Conservation (phyloP, 2,888 invertebrate species). For the Tetanocera ferruginea region DNA sequence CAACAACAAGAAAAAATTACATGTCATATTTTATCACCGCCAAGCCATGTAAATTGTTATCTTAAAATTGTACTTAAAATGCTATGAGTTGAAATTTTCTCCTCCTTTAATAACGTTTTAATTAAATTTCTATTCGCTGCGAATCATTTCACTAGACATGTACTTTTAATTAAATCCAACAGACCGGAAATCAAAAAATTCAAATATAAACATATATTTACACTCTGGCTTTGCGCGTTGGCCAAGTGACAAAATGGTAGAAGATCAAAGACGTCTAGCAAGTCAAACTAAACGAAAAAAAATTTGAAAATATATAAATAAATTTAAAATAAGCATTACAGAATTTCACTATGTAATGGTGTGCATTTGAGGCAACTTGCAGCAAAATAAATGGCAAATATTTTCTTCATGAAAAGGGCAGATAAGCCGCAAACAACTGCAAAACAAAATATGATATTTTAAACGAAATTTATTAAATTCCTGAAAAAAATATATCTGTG, state of each 20-base stretch:
- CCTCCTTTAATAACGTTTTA: slow-evolving; percentile 46
- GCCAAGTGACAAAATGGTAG: slow-evolving; percentile 16
- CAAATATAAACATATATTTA: slow-evolving; percentile 6
- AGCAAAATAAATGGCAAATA: neutral
- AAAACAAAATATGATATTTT: neutral
- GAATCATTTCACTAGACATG: slow-evolving; percentile 60
- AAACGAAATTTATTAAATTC: neutral
- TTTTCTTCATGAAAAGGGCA: neutral
- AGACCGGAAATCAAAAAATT: slow-evolving; percentile 63
- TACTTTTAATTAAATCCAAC: slow-evolving; percentile 66
- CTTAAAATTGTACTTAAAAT: neutral
- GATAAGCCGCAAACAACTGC: neutral
- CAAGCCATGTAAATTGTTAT: neutral
- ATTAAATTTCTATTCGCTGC: slow-evolving; percentile 58
- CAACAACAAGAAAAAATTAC: too few species aligned
- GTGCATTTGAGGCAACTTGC: neutral
- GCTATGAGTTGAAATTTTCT: slow-evolving; percentile 9
- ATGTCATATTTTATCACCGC: neutral
- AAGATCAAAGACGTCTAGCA: neutral
- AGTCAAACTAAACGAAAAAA: neutral
- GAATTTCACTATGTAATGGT: neutral
- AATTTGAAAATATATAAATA: neutral
- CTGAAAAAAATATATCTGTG: neutral
- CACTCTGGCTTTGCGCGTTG: neutral
- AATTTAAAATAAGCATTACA: neutral